Evolutionary conservation across 2,888 invertebrate species (phyloP).

Genomic region (Sussaba pulchella): DNA sequence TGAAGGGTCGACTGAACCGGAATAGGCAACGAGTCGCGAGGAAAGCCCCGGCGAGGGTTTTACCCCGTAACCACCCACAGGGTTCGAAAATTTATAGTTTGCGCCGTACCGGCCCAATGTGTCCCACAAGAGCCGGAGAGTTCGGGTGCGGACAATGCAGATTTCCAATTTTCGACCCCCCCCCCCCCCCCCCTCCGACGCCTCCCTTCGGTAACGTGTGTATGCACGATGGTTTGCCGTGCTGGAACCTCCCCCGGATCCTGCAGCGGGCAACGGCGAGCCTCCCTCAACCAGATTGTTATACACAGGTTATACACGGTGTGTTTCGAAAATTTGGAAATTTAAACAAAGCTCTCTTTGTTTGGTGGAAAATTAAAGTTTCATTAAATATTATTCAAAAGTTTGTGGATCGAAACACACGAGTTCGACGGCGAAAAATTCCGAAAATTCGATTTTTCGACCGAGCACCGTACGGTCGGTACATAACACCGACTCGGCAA

Average conservation of each 20-base stretch:
- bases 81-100: constrained; percentile 71
- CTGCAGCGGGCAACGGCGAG: constrained; percentile 26
- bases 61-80: constrained; percentile 26
- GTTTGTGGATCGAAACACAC: too few species aligned
- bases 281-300: constrained; percentile 43
- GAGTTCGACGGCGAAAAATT: too few species aligned
- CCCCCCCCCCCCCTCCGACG: too few species aligned
- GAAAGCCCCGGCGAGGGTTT: neutral
- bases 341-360: too few species aligned
- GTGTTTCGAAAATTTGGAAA: too few species aligned
- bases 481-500: too few species aligned
- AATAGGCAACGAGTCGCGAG: constrained; percentile 13
- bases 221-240: constrained; percentile 24
- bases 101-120: constrained; percentile 63
- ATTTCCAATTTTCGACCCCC: constrained; percentile 78
- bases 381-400: too few species aligned
- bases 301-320: constrained; percentile 34
- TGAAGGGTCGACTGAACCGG: constrained; percentile 29
- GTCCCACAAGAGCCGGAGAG: constrained; percentile 68
- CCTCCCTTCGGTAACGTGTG: too few species aligned
- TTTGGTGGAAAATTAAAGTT: too few species aligned
- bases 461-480: too few species aligned
- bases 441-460: too few species aligned
- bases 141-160: constrained; percentile 75
- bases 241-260: constrained; percentile 2